Conservation (phyloP, 2,888 invertebrate species). For the Lasiommata megera region DNA sequence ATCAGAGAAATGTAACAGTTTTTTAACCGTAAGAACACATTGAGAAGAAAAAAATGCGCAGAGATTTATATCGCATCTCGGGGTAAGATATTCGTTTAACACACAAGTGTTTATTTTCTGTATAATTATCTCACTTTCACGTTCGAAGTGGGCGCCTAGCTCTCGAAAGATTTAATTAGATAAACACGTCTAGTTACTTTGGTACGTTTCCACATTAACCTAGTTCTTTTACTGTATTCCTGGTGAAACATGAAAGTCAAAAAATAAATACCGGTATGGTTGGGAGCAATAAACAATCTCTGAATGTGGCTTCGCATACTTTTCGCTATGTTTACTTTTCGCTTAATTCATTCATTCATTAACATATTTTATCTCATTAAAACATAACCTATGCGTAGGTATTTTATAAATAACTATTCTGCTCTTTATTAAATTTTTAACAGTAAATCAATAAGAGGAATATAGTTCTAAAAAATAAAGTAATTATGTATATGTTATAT, state of each 20-base stretch:
- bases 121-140: slow-evolving; percentile 2
- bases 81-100: not conserved
- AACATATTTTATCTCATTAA: no score
- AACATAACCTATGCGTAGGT: no score
- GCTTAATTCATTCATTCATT: no score
- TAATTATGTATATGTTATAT: no score
- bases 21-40: not conserved
- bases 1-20: not conserved
- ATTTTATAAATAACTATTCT: no score
- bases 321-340: no score
- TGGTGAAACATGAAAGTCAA: not conserved
- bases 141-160: slow-evolving; percentile 3
- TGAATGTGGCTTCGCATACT: no score
- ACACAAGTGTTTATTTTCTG: slow-evolving; percentile 2
- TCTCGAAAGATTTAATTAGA: slow-evolving; percentile 9
- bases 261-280: not conserved
- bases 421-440: no score
- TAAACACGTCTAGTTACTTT: slow-evolving; percentile 5
- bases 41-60: not conserved
- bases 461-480: no score
- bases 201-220: slow-evolving; percentile 5
- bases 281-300: no score
- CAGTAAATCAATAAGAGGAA: no score
- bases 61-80: not conserved
- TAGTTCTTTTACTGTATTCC: not conserved